Conservation (phyloP, 1,140 invertebrate genomes). For the Mercenaria mercenaria region DNA sequence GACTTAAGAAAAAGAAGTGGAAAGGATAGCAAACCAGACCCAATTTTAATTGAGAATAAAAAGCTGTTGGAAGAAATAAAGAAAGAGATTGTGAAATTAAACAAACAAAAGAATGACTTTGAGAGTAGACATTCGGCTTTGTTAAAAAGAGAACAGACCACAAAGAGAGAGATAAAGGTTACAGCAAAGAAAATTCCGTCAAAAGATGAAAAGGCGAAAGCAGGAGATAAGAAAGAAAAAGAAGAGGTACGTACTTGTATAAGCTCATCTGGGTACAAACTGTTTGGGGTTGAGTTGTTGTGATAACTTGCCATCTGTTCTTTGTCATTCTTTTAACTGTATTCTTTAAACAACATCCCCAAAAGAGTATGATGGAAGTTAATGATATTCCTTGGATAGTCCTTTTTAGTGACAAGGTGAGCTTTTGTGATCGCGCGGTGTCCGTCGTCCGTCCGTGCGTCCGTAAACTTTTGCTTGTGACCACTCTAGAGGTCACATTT, state of each 20-base stretch:
- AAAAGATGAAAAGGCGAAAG: conserved; percentile 35
- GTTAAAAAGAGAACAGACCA: background rate
- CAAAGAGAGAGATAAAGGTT: conserved; percentile 25
- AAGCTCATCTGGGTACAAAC: background rate
- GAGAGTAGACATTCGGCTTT: conserved; percentile 8
- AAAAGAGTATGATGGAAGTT: too few relatives aligned
- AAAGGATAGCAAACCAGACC: conserved; percentile 83
- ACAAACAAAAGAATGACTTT: conserved; percentile 39
- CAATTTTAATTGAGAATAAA: conserved; percentile 81
- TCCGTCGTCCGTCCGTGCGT: too few relatives aligned
- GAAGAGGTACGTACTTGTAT: background rate
- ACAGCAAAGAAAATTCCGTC: conserved; percentile 17
- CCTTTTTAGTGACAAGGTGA: too few relatives aligned
- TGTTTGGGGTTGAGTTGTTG: too few relatives aligned
- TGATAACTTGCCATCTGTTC: too few relatives aligned
- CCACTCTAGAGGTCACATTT: too few relatives aligned
- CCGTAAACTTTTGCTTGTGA: too few relatives aligned
- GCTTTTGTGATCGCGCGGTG: too few relatives aligned
- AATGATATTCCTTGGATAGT: too few relatives aligned
- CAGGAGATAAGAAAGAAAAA: conserved; percentile 58
- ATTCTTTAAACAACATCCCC: too few relatives aligned
- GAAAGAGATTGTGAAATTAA: conserved; percentile 51
- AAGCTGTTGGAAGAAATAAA: conserved; percentile 83
- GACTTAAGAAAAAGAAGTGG: conserved; percentile 81
- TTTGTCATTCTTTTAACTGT: too few relatives aligned